Conservation (phyloP, 2,888 invertebrate genomes). For the Drosophila prolongata region DNA sequence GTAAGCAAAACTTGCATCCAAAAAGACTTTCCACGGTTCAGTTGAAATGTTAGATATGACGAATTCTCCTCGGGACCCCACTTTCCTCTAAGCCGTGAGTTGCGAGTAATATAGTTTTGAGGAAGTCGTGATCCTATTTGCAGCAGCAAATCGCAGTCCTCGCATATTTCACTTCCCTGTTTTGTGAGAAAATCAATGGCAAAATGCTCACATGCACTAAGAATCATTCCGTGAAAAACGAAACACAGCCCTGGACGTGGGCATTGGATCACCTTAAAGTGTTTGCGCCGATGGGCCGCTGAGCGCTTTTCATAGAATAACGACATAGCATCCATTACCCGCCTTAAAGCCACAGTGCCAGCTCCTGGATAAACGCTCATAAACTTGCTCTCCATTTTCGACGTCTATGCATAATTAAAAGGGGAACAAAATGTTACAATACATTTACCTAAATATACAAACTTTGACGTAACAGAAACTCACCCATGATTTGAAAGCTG, state of each 20-base stretch:
- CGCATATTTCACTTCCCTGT: not conserved
- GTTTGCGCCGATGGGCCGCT: constrained; percentile 26
- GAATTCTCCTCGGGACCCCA: constrained; percentile 91
- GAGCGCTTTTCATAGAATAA: constrained; percentile 60
- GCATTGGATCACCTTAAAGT: constrained; percentile 23
- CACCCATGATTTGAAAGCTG: not conserved
- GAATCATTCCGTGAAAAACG: constrained; percentile 60
- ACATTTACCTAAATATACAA: not conserved
- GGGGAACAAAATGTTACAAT: not conserved
- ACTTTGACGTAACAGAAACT: not conserved
- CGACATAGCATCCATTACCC: constrained; percentile 56
- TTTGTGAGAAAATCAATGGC: constrained; percentile 51
- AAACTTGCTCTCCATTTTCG: not conserved
- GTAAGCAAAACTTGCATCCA: constrained; percentile 87
- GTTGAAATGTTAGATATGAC: constrained; percentile 83
- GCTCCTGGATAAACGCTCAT: constrained; percentile 53
- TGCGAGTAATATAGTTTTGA: constrained; percentile 90
- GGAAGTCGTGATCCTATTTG: constrained; percentile 92
- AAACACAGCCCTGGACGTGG: constrained; percentile 60
- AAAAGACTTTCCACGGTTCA: constrained; percentile 74
- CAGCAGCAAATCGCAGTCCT: constrained; percentile 87
- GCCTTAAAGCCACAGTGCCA: constrained; percentile 47
- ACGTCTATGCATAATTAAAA: not conserved
- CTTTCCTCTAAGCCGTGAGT: constrained; percentile 87
- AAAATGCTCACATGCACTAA: constrained; percentile 59